Percentiles rank a stretch among this genome's conserved stretches.
These are phyloP conservation scores for Drepana arcuata DNA, from an alignment of 1,140 invertebrate genomes.

Conservation along the genomic window DNA sequence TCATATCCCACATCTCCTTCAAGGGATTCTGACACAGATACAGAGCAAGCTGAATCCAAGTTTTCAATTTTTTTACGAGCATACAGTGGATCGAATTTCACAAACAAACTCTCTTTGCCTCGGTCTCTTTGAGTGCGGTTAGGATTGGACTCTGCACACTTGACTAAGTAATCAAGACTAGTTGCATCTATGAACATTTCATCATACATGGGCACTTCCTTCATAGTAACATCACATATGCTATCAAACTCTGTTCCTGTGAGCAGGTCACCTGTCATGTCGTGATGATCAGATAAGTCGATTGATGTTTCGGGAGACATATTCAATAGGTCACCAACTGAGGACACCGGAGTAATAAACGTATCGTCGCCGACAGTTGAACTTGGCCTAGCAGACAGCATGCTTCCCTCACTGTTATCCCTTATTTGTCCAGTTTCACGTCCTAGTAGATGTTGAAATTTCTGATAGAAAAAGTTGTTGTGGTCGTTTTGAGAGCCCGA, in stretches of 20 bases:
- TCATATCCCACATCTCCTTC: slow-evolving; percentile 56
- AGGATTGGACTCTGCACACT: slow-evolving; percentile 43
- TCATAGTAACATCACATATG: slow-evolving; percentile 58
- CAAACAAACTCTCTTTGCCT: slow-evolving; percentile 73
- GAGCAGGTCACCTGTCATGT: slow-evolving; percentile 43
- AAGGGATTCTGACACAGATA: slow-evolving; percentile 22
- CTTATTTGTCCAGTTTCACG: slow-evolving; percentile 8
- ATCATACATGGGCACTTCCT: slow-evolving; percentile 42
- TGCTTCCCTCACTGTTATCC: slow-evolving; percentile 17
- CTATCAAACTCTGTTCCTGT: slow-evolving; percentile 49
- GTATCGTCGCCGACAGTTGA: slow-evolving; percentile 32
- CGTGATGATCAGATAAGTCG: slow-evolving; percentile 20
- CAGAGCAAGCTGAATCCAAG: slow-evolving; percentile 19
- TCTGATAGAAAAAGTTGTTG: slow-evolving; percentile 24
- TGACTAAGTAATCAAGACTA: slow-evolving; percentile 51
- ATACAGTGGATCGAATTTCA: slow-evolving; percentile 76
- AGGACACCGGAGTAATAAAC: slow-evolving; percentile 45
- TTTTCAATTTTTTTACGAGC: slow-evolving; percentile 28
- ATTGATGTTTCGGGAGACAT: slow-evolving; percentile 37
- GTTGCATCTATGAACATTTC: slow-evolving; percentile 48
- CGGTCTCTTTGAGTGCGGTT: slow-evolving; percentile 46
- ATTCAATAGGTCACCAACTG: slow-evolving; percentile 44
- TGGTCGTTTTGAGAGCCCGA: slow-evolving; percentile 19
- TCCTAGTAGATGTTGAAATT: slow-evolving; percentile 21
- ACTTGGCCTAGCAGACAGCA: slow-evolving; percentile 29